Base-by-base conservation (phyloP, 2,113 vertebrate species). In the Daboia siamensis region DNA sequence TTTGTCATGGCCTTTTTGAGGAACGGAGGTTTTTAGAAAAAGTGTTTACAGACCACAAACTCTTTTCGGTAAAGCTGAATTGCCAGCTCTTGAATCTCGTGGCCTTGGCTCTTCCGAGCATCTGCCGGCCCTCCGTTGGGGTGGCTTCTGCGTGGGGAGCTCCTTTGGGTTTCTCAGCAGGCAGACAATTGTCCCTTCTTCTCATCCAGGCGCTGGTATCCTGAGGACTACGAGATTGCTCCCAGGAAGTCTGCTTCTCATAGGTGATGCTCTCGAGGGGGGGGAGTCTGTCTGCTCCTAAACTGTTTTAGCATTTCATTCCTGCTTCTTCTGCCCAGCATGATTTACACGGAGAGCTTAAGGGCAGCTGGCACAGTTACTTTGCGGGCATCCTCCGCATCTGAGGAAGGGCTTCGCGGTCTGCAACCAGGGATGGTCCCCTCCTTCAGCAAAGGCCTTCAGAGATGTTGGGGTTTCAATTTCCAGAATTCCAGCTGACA, bases 191-290 rank as follows among this genome's bases (percentile, higher is more conserved):
- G 90, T 90, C 3, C 88, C 20, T 33, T 0, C 17, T 26, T 57
- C 12, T 55, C 69, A 0, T 93, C 92, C 96, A 99, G 99, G 93
- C 98, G 99, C 95, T 99, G 99, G 99, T 99, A 98, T 96, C 98
- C 99, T 26, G 98, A 98, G 44, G 98, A 99, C 6, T 99, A 98
- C 3, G 98, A 98, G 94, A 98, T 96, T 92, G 98, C 98, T 48
- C 99, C 99, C 91, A 98, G 98, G 95, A 99, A 99, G 96, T 98
- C 97, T n/a, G 98, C 98, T 61, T 98, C 98, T 80, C 99, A 99
- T 97, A 99, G 99, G 99, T 98, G 96, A 97, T 97, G 51, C 55
- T 15, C 46, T 1, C 55, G 2, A 0, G 1, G 0, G 7, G 11
- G 1, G 0, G 5, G 20, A 48, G 2, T 12, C 13, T 4, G n/a